Percentiles rank a stretch among this genome's conserved stretches.
Evolutionary conservation across 1,140 invertebrate genomes (phyloP).

Genomic region (Heliconius hermathena): DNA sequence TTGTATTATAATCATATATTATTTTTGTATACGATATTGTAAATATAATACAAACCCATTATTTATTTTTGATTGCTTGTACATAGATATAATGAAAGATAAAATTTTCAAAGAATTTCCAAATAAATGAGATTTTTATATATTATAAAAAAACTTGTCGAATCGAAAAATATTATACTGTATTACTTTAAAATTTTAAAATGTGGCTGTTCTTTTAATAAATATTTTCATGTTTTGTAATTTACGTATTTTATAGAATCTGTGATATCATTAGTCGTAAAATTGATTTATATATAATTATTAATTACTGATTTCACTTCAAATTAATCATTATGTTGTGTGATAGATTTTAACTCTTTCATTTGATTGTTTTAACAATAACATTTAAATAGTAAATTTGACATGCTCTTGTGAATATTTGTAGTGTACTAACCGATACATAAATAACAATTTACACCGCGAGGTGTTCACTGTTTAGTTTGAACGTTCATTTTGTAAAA

Average conservation of each 20-base stretch:
- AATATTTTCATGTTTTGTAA: not conserved
- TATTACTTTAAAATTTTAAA: not conserved
- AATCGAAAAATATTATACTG: too few species aligned
- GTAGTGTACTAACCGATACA: too few species aligned
- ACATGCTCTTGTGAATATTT: too few species aligned
- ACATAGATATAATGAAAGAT: not conserved
- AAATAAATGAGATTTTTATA: too few species aligned
- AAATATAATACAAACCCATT: not conserved
- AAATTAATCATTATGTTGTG: not conserved
- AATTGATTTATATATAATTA: not conserved
- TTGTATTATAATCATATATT: not conserved
- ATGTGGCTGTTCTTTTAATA: not conserved
- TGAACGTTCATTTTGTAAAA: not conserved
- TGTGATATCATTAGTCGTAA: constrained; percentile 24
- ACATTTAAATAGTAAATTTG: too few species aligned
- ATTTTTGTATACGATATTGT: not conserved
- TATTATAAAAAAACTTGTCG: too few species aligned
- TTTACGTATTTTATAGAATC: not conserved
- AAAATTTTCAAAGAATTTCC: too few species aligned
- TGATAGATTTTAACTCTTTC: not conserved
- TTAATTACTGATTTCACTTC: not conserved
- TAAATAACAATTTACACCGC: too few species aligned
- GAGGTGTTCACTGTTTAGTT: too few species aligned
- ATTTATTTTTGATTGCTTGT: not conserved
- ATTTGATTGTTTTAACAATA: not conserved